Percentiles rank a stretch among this genome's conserved stretches.
These are phyloP conservation scores for Megamerina dolium DNA, from an alignment of 2,888 invertebrate genomes.

Conservation along the genomic window DNA sequence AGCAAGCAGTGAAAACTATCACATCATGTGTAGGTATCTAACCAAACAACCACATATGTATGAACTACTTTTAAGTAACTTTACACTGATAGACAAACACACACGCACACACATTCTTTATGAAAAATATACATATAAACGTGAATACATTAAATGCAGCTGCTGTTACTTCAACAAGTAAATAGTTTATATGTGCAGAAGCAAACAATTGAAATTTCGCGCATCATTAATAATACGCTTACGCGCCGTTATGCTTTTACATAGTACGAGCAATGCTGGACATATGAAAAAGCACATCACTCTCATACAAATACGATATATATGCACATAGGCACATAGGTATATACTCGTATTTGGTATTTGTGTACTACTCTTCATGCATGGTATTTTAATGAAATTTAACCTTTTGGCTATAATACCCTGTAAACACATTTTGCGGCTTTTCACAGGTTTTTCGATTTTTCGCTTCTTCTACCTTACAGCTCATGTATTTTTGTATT, in stretches of 20 bases:
- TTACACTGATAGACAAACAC: slow-evolving; percentile 13
- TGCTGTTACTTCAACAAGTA: too few relatives aligned
- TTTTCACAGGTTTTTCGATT: too few relatives aligned
- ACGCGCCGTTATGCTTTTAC: slow-evolving; percentile 32
- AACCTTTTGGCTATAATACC: slow-evolving; percentile 4
- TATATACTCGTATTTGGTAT: too few relatives aligned
- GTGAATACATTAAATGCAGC: too few relatives aligned
- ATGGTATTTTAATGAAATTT: slow-evolving; percentile 5
- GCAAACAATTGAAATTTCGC: slow-evolving; percentile 24
- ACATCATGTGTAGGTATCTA: too few relatives aligned
- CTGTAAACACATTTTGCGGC: slow-evolving; percentile 6
- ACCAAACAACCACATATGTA: too few relatives aligned
- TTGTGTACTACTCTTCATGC: too few relatives aligned
- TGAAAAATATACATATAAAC: neutral
- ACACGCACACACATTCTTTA: slow-evolving; percentile 8
- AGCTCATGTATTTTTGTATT: too few relatives aligned
- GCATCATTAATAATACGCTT: slow-evolving; percentile 37
- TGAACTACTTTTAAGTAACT: too few relatives aligned
- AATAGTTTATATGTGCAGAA: neutral
- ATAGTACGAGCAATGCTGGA: slow-evolving; percentile 1
- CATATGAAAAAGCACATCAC: neutral
- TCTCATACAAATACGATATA: neutral
- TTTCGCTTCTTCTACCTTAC: too few relatives aligned
- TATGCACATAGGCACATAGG: too few relatives aligned
- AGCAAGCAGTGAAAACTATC: too few relatives aligned